Evolutionary conservation across 2,797 vertebrate species (phyloP).

Genomic region (Hydrocynus forskahlii): DNA sequence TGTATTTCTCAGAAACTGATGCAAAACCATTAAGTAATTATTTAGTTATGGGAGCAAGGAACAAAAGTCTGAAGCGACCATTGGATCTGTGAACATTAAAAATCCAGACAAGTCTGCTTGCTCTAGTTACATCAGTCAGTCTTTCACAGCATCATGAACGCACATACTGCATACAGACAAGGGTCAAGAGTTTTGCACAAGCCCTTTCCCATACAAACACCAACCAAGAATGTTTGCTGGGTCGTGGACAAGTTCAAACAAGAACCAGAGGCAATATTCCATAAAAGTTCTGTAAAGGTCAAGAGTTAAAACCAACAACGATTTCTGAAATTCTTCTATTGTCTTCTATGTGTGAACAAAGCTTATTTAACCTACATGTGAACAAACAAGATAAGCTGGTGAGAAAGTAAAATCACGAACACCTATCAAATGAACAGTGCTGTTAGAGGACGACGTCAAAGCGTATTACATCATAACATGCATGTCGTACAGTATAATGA

Average conservation of each 20-base stretch:
- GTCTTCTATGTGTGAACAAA: background rate
- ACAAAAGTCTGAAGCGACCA: background rate
- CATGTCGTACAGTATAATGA: background rate
- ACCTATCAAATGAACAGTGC: background rate
- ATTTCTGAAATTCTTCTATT: background rate
- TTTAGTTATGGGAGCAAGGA: background rate
- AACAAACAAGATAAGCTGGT: background rate
- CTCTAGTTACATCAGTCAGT: background rate
- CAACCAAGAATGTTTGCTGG: background rate
- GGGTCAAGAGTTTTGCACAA: background rate
- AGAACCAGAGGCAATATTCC: background rate
- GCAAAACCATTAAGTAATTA: background rate
- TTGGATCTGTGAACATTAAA: background rate
- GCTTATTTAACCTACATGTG: background rate
- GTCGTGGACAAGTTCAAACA: background rate
- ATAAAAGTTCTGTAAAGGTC: constrained; percentile 2
- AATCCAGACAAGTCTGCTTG: background rate
- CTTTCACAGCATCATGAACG: background rate
- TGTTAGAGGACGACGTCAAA: background rate
- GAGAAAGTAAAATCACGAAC: background rate
- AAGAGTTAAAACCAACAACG: background rate
- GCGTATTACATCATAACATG: background rate
- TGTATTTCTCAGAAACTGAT: background rate
- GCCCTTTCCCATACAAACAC: background rate
- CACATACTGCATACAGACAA: background rate